Percentiles rank a stretch among this genome's conserved stretches.
These are phyloP conservation scores for Formica exsecta DNA, from an alignment of 1,140 invertebrate genomes.

Conservation along the genomic window DNA sequence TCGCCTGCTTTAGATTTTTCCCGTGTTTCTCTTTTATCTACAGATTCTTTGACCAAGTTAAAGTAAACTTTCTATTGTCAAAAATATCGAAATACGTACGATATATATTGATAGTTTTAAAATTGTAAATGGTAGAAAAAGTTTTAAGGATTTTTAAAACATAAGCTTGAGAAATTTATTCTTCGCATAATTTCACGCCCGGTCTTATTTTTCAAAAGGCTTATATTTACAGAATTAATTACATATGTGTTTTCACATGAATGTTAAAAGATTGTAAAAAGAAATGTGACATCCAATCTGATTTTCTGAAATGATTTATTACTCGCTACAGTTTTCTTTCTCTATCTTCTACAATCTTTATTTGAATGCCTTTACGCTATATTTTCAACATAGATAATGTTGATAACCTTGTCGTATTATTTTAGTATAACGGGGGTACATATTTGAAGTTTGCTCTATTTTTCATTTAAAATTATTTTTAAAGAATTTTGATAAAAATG, in stretches of 20 bases:
- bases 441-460: not conserved
- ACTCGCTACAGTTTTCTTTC: not conserved
- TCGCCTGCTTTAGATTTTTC: constrained; percentile 1
- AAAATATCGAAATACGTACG: not conserved
- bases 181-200: not conserved
- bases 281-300: constrained; percentile 5
- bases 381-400: not conserved
- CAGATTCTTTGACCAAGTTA: not conserved
- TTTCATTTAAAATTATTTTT: constrained; percentile 10
- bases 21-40: not conserved
- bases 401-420: constrained; percentile 7
- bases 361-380: constrained; percentile 10
- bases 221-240: not conserved
- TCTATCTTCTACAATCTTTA: constrained; percentile 8
- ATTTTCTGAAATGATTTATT: constrained; percentile 38
- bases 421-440: not conserved
- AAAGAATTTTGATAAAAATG: not conserved
- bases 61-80: not conserved
- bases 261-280: not conserved
- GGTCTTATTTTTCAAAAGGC: not conserved
- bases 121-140: constrained; percentile 7
- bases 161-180: not conserved
- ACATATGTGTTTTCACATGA: not conserved
- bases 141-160: not conserved
- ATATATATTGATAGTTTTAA: not conserved